Base-by-base conservation (phyloP, 2,888 invertebrate genomes). In the Oconnorella tubifera region DNA sequence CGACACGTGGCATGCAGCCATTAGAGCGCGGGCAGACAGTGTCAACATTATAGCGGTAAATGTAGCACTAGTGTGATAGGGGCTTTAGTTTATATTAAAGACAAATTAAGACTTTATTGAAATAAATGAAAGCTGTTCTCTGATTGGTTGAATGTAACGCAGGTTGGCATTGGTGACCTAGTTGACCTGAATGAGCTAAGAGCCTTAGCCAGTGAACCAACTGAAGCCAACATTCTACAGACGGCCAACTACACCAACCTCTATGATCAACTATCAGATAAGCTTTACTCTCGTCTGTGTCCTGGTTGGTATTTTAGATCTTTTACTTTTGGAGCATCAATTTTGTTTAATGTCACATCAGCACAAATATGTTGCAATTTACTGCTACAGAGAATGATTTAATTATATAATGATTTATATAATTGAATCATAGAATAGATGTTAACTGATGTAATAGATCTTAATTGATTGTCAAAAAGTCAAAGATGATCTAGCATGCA, bases 251-350 rank as follows among this genome's bases (percentile, higher is more conserved):
- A 62, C 58, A 51, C 55, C 4, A 59, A 62, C 2, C 64, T 70
- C 29, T 33, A 53, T 6, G 25, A 2, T 4, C 53, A 61, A 23
- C 33, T 68, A 33, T 59, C 25, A 29, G 50, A 64, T 23, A 59
- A 58, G 59, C 56, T 70, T n/a, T 48, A 48, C 25, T 25, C 27
- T n/a, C 40, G 63, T 19, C 27, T 67, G 3, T 70, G 79, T 62
- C 71, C 73, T 65, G 77, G 79, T 79, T 64, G 67, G 70, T 72
- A 29, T n/a, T n/a, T n/a, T n/a, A n/a, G n/a, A n/a, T n/a, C n/a
- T n/a, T n/a, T n/a, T n/a, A n/a, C 23, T 6, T 3, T 57, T 19
- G 27, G 27, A 25, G 10, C 10, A 31, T 14, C 4, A 6, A 19
- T 6, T n/a, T n/a, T n/a, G n/a, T n/a, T n/a, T n/a, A n/a, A n/a